These are phyloP conservation scores for Chydorus sphaericus DNA, from an alignment of 2,888 invertebrate species.

Conservation along the genomic window DNA sequence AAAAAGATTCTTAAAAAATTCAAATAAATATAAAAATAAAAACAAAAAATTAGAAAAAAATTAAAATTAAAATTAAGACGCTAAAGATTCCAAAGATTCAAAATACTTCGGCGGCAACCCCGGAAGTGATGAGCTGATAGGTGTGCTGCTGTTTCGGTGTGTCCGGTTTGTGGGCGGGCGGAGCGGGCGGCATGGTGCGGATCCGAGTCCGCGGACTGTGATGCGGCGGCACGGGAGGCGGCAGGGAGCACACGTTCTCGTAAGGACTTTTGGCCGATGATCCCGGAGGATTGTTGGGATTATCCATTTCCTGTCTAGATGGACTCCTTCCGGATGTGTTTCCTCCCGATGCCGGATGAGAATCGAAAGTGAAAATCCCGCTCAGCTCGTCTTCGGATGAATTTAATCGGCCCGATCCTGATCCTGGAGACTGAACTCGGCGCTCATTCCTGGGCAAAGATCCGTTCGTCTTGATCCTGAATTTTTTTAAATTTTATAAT, in stretches of 20 bases:
- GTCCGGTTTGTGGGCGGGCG: neutral
- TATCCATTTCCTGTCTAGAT: neutral
- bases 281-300: neutral
- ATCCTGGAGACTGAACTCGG: constrained; percentile 7
- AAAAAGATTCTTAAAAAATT: neutral
- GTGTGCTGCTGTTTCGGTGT: neutral
- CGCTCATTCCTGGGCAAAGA: constrained; percentile 48
- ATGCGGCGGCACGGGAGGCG: no score
- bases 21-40: neutral
- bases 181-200: constrained; percentile 22
- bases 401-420: constrained; percentile 10
- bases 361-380: constrained; percentile 25
- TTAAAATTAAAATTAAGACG: neutral
- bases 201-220: constrained; percentile 30
- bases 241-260: constrained; percentile 23
- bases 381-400: constrained; percentile 27
- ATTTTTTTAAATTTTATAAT: no score
- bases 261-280: constrained; percentile 19
- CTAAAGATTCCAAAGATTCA: neutral
- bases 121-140: neutral
- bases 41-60: neutral
- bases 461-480: constrained; percentile 76
- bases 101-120: constrained; percentile 4
- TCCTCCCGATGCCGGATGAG: no score
- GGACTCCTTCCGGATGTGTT: constrained; percentile 5